Percentiles rank a stretch among this genome's conserved stretches.
Conservation (phyloP, 2,797 vertebrate genomes). For the Numenius phaeopus region DNA sequence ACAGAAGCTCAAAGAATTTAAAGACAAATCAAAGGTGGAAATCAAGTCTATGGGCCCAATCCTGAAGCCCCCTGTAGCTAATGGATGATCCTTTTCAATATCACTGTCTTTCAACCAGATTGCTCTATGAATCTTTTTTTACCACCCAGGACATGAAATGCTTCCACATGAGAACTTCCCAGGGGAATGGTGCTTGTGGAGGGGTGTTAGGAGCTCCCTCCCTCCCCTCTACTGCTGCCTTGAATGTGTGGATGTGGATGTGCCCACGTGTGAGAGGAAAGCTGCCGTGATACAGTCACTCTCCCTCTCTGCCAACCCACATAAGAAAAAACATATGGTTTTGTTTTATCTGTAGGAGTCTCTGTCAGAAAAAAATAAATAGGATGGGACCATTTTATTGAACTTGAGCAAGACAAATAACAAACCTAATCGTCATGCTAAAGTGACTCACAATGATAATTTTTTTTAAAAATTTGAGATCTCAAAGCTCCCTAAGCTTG, state of each 20-base stretch:
- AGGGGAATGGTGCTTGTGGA: not conserved
- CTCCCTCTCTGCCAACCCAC: not conserved
- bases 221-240: not conserved
- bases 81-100: not conserved
- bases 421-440: not conserved
- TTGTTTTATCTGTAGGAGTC: not conserved
- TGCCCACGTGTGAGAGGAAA: rapidly evolving
- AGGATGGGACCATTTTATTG: not conserved
- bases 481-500: not conserved
- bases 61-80: not conserved
- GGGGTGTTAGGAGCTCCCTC: not conserved
- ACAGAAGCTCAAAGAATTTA: not conserved
- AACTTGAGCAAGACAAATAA: not conserved
- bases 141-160: not conserved
- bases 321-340: not conserved
- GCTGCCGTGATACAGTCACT: not conserved
- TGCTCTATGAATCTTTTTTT: not conserved
- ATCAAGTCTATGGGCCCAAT: not conserved
- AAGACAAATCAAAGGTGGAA: slow-evolving; percentile 1
- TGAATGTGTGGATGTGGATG: not conserved
- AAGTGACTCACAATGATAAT: not conserved
- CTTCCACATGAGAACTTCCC: not conserved
- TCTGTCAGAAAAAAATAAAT: not conserved
- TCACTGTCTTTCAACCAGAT: not conserved
- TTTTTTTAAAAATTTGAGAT: not conserved